phyloP scores from a whole-genome alignment of 2,797 vertebrate genomes.

The Chiroxiphia lanceolata region DNA sequence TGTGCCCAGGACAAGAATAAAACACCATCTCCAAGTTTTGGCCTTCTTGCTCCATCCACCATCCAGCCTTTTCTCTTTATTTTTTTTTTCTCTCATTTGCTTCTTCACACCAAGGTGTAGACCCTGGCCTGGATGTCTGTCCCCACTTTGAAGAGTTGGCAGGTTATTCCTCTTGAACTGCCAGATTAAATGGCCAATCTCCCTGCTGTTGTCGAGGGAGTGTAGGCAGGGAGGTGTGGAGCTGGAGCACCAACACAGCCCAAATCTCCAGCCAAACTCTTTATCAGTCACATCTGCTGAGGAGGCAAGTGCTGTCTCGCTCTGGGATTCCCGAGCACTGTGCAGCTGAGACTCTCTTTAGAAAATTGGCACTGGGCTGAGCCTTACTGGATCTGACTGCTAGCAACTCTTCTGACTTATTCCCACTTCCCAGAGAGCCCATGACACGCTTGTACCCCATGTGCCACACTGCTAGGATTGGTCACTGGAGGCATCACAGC shows the following conservation, averaged over 20 bases:
- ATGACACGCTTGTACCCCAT: rapidly evolving
- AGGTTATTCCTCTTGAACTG: neutral
- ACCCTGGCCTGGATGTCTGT: neutral
- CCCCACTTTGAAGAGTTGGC: neutral
- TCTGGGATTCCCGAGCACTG: neutral
- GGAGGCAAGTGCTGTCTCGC: neutral
- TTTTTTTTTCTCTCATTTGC: neutral
- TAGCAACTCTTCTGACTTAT: neutral
- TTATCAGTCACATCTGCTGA: neutral
- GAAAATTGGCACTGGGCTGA: neutral
- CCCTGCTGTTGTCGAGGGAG: neutral
- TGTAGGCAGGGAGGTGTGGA: neutral
- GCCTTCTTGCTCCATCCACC: neutral
- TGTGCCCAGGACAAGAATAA: neutral
- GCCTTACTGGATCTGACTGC: neutral
- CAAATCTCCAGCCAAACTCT: neutral
- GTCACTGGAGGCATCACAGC: neutral
- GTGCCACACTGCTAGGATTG: neutral
- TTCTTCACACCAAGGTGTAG: neutral
- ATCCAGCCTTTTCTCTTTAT: neutral
- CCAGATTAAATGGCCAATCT: neutral
- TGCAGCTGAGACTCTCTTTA: neutral
- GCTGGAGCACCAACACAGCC: neutral
- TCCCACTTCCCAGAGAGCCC: neutral
- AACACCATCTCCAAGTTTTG: neutral